Evolutionary conservation across 2,113 vertebrate genomes (phyloP).

Genomic region (Speoplatyrhinus poulsoni): DNA sequence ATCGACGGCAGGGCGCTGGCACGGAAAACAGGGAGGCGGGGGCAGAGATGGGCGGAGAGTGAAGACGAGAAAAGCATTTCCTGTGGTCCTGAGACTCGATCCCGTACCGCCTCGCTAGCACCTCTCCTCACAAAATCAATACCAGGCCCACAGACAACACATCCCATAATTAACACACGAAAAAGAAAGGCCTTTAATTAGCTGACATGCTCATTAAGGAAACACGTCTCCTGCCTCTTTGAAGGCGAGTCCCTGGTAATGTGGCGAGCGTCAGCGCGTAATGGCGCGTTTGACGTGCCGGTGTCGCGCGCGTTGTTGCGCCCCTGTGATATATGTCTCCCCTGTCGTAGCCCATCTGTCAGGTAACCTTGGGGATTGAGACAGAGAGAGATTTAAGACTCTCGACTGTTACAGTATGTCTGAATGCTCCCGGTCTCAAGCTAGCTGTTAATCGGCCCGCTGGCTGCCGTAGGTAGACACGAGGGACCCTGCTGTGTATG

Average conservation of each 20-base stretch:
- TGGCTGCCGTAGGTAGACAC: conserved; percentile 38
- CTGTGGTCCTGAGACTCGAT: not conserved
- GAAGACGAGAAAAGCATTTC: not conserved
- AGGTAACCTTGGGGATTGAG: conserved; percentile 57
- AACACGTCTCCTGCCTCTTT: conserved; percentile 16
- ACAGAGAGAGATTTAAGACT: conserved; percentile 60
- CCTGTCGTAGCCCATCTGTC: conserved; percentile 57
- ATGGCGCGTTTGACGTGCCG: conserved; percentile 53
- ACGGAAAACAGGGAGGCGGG: conserved; percentile 11
- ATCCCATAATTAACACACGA: not conserved
- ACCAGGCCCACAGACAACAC: not conserved
- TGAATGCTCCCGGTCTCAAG: conserved; percentile 62
- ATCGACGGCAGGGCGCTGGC: conserved; percentile 55
- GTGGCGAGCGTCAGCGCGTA: conserved; percentile 46
- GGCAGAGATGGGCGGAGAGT: not conserved
- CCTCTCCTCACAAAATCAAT: not conserved
- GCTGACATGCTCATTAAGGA: conserved; percentile 31
- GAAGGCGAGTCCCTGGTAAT: conserved; percentile 59
- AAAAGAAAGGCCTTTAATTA: conserved; percentile 19
- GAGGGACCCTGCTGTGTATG: conserved; percentile 29
- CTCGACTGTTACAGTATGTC: conserved; percentile 43
- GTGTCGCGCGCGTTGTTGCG: conserved; percentile 39
- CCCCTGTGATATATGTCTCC: conserved; percentile 60
- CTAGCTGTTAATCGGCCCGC: conserved; percentile 50
- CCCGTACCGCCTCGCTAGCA: too few species aligned